Percentiles rank a stretch among this genome's conserved stretches.
Conservation (phyloP, 2,888 invertebrate species). For the Lutraria lutraria region DNA sequence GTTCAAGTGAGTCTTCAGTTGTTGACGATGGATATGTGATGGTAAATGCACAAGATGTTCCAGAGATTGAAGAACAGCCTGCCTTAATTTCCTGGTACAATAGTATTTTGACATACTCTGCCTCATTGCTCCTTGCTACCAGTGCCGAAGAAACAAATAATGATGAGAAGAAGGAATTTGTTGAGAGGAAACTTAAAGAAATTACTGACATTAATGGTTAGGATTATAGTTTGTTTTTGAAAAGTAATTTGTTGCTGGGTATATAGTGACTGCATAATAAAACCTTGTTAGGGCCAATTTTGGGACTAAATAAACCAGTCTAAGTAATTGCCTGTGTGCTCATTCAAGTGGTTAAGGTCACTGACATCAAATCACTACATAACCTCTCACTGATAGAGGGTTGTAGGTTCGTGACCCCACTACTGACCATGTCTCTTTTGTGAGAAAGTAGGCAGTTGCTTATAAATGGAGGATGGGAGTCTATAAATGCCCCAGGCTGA, state of each 20-base stretch:
- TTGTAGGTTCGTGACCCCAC: no score
- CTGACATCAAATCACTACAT: no score
- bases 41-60: not conserved
- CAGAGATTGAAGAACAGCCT: not conserved
- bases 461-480: no score
- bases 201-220: not conserved
- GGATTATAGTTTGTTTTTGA: not conserved
- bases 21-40: conserved; percentile 4
- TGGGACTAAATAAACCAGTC: no score
- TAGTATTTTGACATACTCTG: not conserved
- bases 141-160: not conserved
- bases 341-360: no score
- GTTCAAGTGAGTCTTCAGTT: not conserved
- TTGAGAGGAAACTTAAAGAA: not conserved
- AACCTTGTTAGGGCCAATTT: no score
- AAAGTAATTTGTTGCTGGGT: not conserved
- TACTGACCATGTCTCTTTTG: no score
- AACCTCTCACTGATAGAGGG: no score
- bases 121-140: not conserved
- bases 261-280: not conserved
- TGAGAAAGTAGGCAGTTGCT: no score
- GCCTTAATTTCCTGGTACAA: not conserved
- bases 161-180: not conserved
- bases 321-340: no score
- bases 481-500: no score